Percentiles rank a stretch among this genome's conserved stretches.
Evolutionary conservation across 2,113 vertebrate species (phyloP).

Genomic region (Asarcornis scutulata): DNA sequence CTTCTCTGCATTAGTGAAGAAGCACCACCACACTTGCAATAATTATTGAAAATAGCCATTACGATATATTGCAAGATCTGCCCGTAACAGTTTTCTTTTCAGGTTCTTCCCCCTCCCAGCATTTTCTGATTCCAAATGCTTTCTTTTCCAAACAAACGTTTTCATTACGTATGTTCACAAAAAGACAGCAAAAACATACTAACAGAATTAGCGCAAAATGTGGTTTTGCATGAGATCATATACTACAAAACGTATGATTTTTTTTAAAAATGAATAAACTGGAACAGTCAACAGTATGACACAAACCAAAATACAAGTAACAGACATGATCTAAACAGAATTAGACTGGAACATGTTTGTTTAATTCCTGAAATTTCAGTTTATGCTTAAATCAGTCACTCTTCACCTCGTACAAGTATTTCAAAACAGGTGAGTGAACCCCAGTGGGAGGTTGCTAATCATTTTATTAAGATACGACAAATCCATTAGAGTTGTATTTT

Average conservation of each 20-base stretch:
- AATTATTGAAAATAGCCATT: not conserved
- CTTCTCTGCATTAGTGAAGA: not conserved
- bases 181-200: constrained; percentile 17
- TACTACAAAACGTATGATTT: not conserved
- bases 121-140: not conserved
- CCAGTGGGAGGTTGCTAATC: not conserved
- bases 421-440: constrained; percentile 48
- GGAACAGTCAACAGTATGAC: constrained; percentile 53
- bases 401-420: constrained; percentile 39
- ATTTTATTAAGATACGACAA: constrained; percentile 1
- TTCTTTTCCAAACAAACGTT: not conserved
- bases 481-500: not conserved
- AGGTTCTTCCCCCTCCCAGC: not conserved
- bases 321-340: constrained; percentile 65
- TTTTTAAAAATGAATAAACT: constrained; percentile 48
- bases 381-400: constrained; percentile 53
- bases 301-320: constrained; percentile 51
- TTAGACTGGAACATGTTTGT: constrained; percentile 47
- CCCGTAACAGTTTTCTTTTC: not conserved
- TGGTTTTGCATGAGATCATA: constrained; percentile 37
- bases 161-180: not conserved
- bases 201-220: constrained; percentile 12
- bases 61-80: not conserved
- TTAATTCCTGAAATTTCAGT: constrained; percentile 20
- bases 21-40: not conserved